Conservation (phyloP, 2,113 vertebrate species). For the Jaculus jaculus region DNA sequence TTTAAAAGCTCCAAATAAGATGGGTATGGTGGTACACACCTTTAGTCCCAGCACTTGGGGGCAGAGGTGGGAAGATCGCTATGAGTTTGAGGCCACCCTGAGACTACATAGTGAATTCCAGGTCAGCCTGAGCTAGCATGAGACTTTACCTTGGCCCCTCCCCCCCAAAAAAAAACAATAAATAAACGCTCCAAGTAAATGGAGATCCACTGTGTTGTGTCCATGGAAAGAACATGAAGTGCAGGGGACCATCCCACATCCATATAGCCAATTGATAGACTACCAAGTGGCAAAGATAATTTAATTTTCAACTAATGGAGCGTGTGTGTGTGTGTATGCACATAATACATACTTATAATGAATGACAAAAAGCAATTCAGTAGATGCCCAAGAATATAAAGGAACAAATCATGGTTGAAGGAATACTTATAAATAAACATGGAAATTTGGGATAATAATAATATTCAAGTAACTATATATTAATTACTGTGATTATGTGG, state of each 20-base stretch:
- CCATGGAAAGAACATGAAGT: neutral
- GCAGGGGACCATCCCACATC: neutral
- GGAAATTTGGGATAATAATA: no score
- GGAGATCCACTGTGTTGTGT: no score
- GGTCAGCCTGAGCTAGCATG: no score
- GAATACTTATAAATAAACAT: neutral
- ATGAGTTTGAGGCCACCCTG: no score
- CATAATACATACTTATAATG: neutral
- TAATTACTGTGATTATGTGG: neutral
- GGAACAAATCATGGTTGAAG: accelerated
- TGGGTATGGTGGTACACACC: no score
- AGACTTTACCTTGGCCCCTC: no score
- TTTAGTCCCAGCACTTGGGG: no score
- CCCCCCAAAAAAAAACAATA: no score
- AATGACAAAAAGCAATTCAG: neutral
- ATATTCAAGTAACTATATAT: neutral
- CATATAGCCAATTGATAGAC: neutral
- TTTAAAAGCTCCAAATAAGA: neutral
- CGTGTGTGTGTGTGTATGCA: neutral
- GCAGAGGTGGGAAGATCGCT: no score
- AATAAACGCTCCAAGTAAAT: no score
- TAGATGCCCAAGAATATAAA: neutral
- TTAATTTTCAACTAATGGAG: neutral
- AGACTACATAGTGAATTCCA: no score
- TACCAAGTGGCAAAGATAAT: neutral